A percentile compares a stretch with the other conserved stretches of the same genome.
phyloP scores from a whole-genome alignment of 2,888 invertebrate genomes.

The Margaritifera margaritifera region DNA sequence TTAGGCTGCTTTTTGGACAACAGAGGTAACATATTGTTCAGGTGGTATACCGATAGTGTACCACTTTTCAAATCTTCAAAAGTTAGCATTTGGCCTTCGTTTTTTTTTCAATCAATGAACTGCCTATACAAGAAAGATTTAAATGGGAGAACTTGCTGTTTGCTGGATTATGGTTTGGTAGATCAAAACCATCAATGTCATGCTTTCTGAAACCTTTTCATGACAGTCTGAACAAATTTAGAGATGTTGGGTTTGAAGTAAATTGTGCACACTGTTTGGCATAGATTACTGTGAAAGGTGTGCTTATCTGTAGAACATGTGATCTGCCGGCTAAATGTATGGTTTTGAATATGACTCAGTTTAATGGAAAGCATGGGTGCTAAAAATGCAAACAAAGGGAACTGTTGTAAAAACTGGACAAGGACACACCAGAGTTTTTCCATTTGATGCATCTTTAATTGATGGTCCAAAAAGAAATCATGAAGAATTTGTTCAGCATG shows the following conservation, averaged over 20 bases:
- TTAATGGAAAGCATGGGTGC: constrained; percentile 29
- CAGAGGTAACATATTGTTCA: constrained; percentile 16
- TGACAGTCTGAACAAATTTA: constrained; percentile 12
- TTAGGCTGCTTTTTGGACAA: constrained; percentile 11
- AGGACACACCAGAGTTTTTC: constrained; percentile 23
- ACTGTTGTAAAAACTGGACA: constrained; percentile 18
- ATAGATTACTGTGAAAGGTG: constrained; percentile 2
- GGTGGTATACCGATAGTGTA: constrained; percentile 32
- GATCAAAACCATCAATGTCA: constrained; percentile 27
- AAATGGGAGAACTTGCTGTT: constrained; percentile 22
- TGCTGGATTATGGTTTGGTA: constrained; percentile 33
- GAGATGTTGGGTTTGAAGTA: constrained; percentile 5
- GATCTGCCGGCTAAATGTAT: constrained; percentile 28
- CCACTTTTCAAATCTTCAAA: constrained; percentile 32
- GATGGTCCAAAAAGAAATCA: constrained; percentile 23
- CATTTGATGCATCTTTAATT: constrained; percentile 9
- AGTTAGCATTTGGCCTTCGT: constrained; percentile 23
- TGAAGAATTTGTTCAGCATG: constrained; percentile 16
- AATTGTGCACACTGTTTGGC: constrained; percentile 9
- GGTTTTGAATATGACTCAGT: constrained; percentile 31
- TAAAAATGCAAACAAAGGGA: constrained; percentile 27
- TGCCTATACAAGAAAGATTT: constrained; percentile 11
- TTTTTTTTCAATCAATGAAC: constrained; percentile 25
- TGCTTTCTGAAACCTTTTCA: constrained; percentile 31
- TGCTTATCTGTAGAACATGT: constrained; percentile 29